Evolutionary conservation across 2,113 vertebrate genomes (phyloP), one percentile per base, ranked within the genome.

Genomic region (Pseudopipra pipra): DNA sequence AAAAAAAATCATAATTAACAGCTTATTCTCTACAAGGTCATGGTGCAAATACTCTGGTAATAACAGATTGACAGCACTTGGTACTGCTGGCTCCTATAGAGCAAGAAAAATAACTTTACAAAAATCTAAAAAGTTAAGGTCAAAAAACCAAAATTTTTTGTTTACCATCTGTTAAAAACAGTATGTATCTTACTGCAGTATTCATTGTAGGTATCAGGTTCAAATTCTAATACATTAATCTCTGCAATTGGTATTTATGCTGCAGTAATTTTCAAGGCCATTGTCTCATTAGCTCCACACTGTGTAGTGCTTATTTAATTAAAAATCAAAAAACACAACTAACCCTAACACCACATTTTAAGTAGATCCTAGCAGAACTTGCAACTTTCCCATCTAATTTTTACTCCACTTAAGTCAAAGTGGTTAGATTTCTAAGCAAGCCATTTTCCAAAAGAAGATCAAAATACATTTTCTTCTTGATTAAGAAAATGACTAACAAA

Each of bases 1-100:
- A 95, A 97, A 79, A 94, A 70, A 96, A 93, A 39, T 63, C 17
- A 83, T 72, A 88, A 94, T 96, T 94, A 97, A 93, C 95, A 77
- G 43, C 47, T 85, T 44, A 67, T 90, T 93, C 91, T 84, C 71
- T 88, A 66, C 51, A 82, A 83, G 47, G 58, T 93, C 54, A 96
- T 1, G 73, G 87, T 92, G 82, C 90, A 91, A 95, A 93, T 54
- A 82, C 94, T 95, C 94, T 94, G 95, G 91, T 95, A 94, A 72
- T 89, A 95, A 95, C 70, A 96, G 89, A 96, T 51, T 94, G 84
- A 93, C 31, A 91, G 74, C 74, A 95, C 9, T 49, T 43, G 56
- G 52, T 85, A 72, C 70, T 85, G 89, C 70, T 85, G 66, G 78
- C 47, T 61, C 80, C 22, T 47, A 55, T 0, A 44, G 55, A 59